phyloP scores from a whole-genome alignment of 2,113 vertebrate species.

The Nannospalax galili region DNA sequence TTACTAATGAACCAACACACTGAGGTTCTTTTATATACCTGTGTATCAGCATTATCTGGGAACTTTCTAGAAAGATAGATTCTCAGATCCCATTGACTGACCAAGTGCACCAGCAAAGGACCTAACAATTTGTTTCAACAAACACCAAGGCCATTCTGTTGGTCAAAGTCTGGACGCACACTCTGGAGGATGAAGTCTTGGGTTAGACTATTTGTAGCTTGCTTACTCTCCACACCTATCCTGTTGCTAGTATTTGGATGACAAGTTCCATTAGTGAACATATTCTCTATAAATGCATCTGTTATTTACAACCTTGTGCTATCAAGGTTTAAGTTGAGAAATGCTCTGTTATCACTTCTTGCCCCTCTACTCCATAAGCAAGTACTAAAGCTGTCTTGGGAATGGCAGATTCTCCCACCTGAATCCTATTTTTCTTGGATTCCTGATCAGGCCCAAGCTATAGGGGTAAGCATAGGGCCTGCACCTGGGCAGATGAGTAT shows the following conservation, averaged over 20 bases:
- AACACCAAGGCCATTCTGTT: not conserved
- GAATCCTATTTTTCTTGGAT: constrained; percentile 20
- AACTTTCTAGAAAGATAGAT: not conserved
- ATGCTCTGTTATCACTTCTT: not conserved
- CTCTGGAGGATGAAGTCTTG: not conserved
- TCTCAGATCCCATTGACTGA: not conserved
- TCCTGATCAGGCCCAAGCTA: not conserved
- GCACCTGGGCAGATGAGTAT: not conserved
- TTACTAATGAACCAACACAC: not conserved
- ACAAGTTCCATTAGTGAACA: not conserved
- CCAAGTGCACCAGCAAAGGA: not conserved
- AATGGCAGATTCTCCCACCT: not conserved
- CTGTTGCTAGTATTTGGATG: not conserved
- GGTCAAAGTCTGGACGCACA: not conserved
- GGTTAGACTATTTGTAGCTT: not conserved
- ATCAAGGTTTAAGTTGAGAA: not conserved
- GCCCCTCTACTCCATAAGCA: not conserved
- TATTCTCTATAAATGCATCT: not conserved
- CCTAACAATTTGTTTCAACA: not conserved
- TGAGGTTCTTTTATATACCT: not conserved
- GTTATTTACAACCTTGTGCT: not conserved
- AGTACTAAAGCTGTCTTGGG: not conserved
- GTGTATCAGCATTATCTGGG: not conserved
- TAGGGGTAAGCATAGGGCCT: not conserved
- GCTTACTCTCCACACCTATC: not conserved